Base-by-base conservation (phyloP, 2,113 vertebrate genomes). In the Chamaetylas fuelleborni region DNA sequence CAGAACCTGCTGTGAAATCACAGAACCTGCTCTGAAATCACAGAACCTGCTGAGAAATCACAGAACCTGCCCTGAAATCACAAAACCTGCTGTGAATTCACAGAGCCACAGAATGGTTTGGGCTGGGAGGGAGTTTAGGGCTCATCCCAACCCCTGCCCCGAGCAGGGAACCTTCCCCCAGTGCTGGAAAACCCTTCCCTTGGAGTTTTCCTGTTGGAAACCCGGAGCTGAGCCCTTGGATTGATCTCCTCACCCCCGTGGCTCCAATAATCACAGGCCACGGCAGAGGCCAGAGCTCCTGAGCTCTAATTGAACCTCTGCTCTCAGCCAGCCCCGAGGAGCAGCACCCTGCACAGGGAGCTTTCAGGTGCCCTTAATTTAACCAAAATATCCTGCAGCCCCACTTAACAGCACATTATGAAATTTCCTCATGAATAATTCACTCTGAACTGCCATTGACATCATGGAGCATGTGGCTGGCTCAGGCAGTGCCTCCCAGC, bases 381-480 rank as follows among this genome's bases (percentile, higher is more conserved):
- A 92, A 95, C 93, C 94, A 90, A 97, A 96, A 95, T 91, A 84
- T 82, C 89, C 94, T 85, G 89, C 86, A 96, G 91, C 93, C 91
- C 89, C 89, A 95, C 94, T 96, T 97, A 95, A 81, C 93, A 48
- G 91, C 92, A 81, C 96, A 96, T 95, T 95, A 95, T 87, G 91
- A 96, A 96, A 78, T 95, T 93, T 81, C 19, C 69, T 80, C 94
- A 96, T 97, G 22, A 97, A 96, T 95, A 94, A 97, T 96, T 97
- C 79, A 95, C 84, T 42, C 70, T 76, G 89, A 95, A 90, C 90
- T 94, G 78, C 74, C 33, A 26, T 15, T 94, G 95, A 94, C 92
- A 88, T 92, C n/a, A 82, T 2, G 74, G 19, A 92, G 89, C 91
- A 91, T 91, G 94, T 93, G 94, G 91, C 87, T 89, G 95, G 91